phyloP scores from a whole-genome alignment of 2,113 vertebrate genomes.

The Pholis gunnellus region DNA sequence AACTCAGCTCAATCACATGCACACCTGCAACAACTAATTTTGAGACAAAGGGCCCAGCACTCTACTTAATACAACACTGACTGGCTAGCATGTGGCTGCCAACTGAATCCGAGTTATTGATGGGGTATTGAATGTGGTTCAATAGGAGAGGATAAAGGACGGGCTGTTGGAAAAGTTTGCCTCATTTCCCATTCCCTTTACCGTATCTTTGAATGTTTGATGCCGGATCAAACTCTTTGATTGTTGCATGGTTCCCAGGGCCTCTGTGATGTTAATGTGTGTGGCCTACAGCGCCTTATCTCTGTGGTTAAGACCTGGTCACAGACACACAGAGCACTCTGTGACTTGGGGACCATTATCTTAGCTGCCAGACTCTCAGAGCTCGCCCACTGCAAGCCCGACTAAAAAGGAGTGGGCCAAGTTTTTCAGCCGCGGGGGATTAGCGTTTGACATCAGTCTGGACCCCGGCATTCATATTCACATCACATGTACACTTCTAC shows the following conservation, averaged over 20 bases:
- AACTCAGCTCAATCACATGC: slow-evolving; percentile 51
- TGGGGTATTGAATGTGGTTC: slow-evolving; percentile 44
- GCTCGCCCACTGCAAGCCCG: slow-evolving; percentile 63
- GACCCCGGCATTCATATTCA: slow-evolving; percentile 63
- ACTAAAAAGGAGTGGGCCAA: slow-evolving; percentile 68
- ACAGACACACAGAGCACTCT: slow-evolving; percentile 57
- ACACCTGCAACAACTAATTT: slow-evolving; percentile 64
- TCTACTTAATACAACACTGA: slow-evolving; percentile 33
- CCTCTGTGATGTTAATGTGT: slow-evolving; percentile 73
- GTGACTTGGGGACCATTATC: slow-evolving; percentile 78
- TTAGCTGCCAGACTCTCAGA: slow-evolving; percentile 78
- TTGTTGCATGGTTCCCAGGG: slow-evolving; percentile 65
- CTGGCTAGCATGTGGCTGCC: slow-evolving; percentile 35
- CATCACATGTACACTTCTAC: slow-evolving; percentile 43
- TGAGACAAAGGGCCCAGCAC: slow-evolving; percentile 49
- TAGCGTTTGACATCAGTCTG: slow-evolving; percentile 79
- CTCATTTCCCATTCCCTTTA: slow-evolving; percentile 34
- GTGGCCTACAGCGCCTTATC: slow-evolving; percentile 75
- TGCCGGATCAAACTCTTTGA: slow-evolving; percentile 72
- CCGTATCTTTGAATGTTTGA: slow-evolving; percentile 34
- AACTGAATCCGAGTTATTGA: slow-evolving; percentile 48
- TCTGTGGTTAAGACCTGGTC: slow-evolving; percentile 72
- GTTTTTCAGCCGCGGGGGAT: slow-evolving; percentile 73
- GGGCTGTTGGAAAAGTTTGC: slow-evolving; percentile 41
- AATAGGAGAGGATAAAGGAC: slow-evolving; percentile 28